Evolutionary conservation across 2,797 vertebrate genomes (phyloP), one percentile per base, ranked within the genome.

Genomic region (Neosalanx taihuensis): DNA sequence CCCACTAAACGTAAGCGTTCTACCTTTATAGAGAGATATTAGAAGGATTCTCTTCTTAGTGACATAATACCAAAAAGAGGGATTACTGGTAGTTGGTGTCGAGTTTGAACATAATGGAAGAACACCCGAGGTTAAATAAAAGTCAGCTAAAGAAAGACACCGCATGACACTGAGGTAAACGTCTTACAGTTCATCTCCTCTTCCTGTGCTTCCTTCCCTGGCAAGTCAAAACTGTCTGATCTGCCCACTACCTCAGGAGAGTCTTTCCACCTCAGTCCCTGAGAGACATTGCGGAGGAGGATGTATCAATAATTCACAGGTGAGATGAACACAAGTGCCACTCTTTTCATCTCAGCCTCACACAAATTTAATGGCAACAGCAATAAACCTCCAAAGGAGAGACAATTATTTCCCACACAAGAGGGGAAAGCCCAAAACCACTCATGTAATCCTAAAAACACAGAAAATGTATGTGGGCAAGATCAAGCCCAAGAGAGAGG

Each of bases 261-360:
- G 77, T 30, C 85, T 84, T 80, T 74, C 83, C 72, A 79, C 82
- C 83, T 85, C 66, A 75, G 61, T 80, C 78, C 78, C 2, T 0
- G 58, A 80, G 76, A 76, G 62, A 79, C 73, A 64, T 18, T 69
- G 76, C 26, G 12, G 61, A 80, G 74, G 83, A 83, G 81, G 74
- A 81, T 74, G 76, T 90, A 93, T 93, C 86, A 92, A 93, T 91
- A 90, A 92, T 93, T 92, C 80, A 92, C 85, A 82, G 84, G 85
- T 81, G 79, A 89, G 84, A 86, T 81, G 79, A 91, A 85, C 83
- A 84, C 71, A 81, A 91, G 86, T 81, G 81, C 71, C 69, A 65
- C 81, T 87, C 73, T 83, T 87, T 86, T 90, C 85, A 87, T 88
- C 79, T 81, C 72, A 31, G 74, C 83, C 76, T 87, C 82, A 83